These are phyloP conservation scores for Ploceus nigricollis DNA, from an alignment of 2,113 vertebrate species.

Conservation along the genomic window DNA sequence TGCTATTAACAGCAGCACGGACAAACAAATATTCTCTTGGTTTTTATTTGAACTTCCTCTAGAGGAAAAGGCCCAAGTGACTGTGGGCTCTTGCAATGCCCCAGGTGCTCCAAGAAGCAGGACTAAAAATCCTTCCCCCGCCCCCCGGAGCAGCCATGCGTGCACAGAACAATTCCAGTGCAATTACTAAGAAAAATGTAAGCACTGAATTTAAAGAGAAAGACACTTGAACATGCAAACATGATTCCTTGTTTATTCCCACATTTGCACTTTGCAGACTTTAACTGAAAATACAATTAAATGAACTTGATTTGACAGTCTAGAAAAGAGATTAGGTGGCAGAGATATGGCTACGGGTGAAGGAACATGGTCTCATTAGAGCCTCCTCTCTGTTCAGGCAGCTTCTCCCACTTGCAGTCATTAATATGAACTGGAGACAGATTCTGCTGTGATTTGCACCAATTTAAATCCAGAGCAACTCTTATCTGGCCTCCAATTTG, in stretches of 20 bases:
- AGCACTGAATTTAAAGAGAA: background rate
- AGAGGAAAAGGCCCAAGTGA: background rate
- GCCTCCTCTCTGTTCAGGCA: background rate
- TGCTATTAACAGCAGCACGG: background rate
- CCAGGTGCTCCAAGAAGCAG: background rate
- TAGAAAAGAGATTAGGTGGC: slow-evolving; percentile 10
- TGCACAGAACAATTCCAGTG: background rate
- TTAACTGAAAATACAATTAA: slow-evolving; percentile 35
- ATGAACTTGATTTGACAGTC: background rate
- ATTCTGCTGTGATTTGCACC: slow-evolving; percentile 42
- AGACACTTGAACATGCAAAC: background rate
- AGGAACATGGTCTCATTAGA: slow-evolving; percentile 41
- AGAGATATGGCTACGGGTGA: slow-evolving; percentile 21
- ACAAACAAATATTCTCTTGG: background rate
- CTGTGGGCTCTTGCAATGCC: background rate
- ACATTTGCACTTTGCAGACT: background rate
- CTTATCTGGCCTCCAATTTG: slow-evolving; percentile 24
- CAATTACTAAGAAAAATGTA: background rate
- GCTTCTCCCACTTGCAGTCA: slow-evolving; percentile 3
- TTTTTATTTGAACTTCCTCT: background rate
- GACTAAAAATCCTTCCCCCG: background rate
- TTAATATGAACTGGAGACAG: slow-evolving; percentile 34
- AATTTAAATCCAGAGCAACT: slow-evolving; percentile 47
- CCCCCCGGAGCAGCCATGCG: accelerated
- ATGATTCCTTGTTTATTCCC: background rate